Percentiles rank a stretch among this genome's conserved stretches.
Evolutionary conservation across 2,797 vertebrate species (phyloP).

Genomic region (Sebastolobus altivelis): DNA sequence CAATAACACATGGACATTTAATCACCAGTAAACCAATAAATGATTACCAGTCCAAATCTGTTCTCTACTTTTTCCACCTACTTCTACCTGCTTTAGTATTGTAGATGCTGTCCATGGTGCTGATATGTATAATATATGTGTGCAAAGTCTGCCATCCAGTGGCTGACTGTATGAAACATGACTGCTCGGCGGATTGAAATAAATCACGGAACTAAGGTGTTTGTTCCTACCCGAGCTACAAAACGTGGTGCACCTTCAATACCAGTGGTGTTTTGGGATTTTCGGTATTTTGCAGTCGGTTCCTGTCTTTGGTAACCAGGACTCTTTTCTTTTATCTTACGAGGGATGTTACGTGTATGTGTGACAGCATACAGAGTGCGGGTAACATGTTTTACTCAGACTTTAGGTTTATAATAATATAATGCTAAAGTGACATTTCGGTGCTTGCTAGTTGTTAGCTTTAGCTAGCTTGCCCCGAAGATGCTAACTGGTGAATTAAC

Average conservation of each 20-base stretch:
- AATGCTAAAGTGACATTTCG: background rate
- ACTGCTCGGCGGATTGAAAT: background rate
- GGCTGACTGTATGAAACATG: constrained; percentile 9
- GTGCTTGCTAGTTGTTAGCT: constrained; percentile 12
- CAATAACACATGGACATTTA: background rate
- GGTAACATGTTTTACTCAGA: background rate
- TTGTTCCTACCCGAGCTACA: constrained; percentile 66
- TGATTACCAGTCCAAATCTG: background rate
- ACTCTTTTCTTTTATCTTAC: background rate
- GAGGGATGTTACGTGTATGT: background rate
- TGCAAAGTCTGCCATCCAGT: constrained; percentile 72
- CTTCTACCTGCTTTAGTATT: background rate
- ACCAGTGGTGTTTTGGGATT: background rate
- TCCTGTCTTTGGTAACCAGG: constrained; percentile 29
- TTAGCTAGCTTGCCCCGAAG: background rate
- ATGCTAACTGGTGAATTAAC: constrained; percentile 6
- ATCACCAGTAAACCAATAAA: background rate
- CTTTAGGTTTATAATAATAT: accelerated
- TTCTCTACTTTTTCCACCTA: background rate
- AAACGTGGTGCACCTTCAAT: constrained; percentile 32
- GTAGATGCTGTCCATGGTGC: constrained; percentile 59
- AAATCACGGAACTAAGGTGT: constrained; percentile 16
- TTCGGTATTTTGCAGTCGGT: background rate
- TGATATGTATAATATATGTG: constrained; percentile 18
- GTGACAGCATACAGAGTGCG: accelerated